Percentiles rank a stretch among this genome's conserved stretches.
Evolutionary conservation across 2,888 invertebrate species (phyloP).

Genomic region (Steromphala cineraria): DNA sequence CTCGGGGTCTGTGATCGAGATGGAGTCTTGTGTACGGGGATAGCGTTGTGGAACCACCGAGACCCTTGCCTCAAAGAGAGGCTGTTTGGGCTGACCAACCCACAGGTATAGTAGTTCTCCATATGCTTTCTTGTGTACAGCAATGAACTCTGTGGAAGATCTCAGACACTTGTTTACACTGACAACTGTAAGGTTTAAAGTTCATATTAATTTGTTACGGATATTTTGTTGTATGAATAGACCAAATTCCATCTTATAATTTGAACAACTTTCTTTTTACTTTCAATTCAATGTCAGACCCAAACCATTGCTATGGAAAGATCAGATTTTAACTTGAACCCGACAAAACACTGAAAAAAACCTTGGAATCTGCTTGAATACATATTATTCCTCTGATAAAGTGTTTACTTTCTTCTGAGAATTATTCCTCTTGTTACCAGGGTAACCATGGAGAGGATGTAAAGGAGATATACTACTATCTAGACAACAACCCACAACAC

Average conservation of each 20-base stretch:
- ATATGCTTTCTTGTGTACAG: too few species aligned
- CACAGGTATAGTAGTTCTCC: constrained; percentile 59
- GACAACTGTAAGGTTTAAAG: too few species aligned
- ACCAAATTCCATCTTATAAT: too few species aligned
- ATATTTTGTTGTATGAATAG: too few species aligned
- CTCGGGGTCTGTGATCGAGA: constrained; percentile 72
- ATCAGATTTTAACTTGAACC: too few species aligned
- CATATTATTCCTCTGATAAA: not conserved
- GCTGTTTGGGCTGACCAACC: constrained; percentile 73
- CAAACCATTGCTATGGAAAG: too few species aligned
- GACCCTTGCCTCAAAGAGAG: constrained; percentile 74
- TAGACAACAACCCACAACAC: constrained; percentile 72
- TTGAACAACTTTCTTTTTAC: too few species aligned
- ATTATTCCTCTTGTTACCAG: constrained; percentile 45
- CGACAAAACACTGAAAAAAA: too few species aligned
- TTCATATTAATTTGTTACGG: too few species aligned
- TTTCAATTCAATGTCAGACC: too few species aligned
- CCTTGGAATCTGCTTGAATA: not conserved
- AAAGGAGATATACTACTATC: constrained; percentile 74
- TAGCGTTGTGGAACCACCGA: constrained; percentile 74
- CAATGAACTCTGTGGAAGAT: too few species aligned
- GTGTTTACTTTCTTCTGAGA: not conserved
- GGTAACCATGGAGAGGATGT: constrained; percentile 76
- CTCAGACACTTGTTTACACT: not conserved
- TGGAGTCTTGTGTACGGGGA: constrained; percentile 67